These are phyloP conservation scores for Mellilla xanthometata DNA, from an alignment of 2,888 invertebrate genomes.

Conservation along the genomic window DNA sequence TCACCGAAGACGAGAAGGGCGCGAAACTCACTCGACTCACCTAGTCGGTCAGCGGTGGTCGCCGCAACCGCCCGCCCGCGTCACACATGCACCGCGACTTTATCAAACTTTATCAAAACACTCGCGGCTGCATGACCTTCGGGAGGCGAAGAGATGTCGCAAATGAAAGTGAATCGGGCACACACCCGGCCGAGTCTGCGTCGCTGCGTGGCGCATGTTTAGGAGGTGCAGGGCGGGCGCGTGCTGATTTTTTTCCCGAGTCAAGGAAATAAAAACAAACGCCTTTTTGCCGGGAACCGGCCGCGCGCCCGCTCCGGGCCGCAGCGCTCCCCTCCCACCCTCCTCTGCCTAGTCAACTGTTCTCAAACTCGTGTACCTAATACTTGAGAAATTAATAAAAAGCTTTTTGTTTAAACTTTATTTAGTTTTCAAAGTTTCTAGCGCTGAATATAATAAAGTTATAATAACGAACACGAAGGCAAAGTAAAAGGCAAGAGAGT, in stretches of 20 bases:
- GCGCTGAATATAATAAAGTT: too few species aligned
- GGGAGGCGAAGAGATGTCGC: slow-evolving; percentile 78
- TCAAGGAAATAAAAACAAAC: slow-evolving; percentile 82
- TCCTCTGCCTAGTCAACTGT: neutral
- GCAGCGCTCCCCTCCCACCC: slow-evolving; percentile 14
- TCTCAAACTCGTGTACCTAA: too few species aligned
- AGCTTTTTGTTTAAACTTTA: too few species aligned
- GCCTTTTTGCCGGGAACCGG: slow-evolving; percentile 74
- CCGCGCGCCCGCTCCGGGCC: slow-evolving; percentile 41
- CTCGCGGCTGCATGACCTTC: slow-evolving; percentile 75
- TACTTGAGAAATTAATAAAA: too few species aligned
- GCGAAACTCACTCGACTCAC: slow-evolving; percentile 71
- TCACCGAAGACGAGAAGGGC: slow-evolving; percentile 57
- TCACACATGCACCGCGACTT: slow-evolving; percentile 51
- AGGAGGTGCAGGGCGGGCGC: slow-evolving; percentile 82
- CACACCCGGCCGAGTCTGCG: slow-evolving; percentile 77
- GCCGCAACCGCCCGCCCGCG: slow-evolving; percentile 65
- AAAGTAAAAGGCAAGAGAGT: slow-evolving; percentile 41
- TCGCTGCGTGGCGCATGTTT: slow-evolving; percentile 83
- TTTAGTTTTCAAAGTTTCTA: too few species aligned
- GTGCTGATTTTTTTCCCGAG: slow-evolving; percentile 77
- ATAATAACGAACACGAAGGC: neutral
- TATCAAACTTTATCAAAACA: slow-evolving; percentile 35
- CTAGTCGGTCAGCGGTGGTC: slow-evolving; percentile 74
- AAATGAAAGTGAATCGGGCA: slow-evolving; percentile 83